These are phyloP conservation scores for Rhorus exstirpatorius DNA, from an alignment of 2,888 invertebrate genomes.

Conservation along the genomic window DNA sequence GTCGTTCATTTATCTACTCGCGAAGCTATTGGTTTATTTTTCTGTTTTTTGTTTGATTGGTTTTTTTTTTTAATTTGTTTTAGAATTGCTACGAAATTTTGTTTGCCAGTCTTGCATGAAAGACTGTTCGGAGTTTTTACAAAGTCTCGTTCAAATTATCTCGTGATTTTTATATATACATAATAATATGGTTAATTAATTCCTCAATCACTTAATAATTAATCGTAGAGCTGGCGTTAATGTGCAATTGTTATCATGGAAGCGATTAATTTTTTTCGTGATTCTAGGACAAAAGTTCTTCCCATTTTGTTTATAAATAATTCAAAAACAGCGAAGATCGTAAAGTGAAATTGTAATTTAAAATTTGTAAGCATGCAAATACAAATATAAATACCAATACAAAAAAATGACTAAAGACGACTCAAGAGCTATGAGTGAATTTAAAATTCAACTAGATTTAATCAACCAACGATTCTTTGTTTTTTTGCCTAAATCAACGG, in stretches of 20 bases:
- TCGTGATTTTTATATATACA: conserved; percentile 1
- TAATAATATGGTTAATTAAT: conserved; percentile 10
- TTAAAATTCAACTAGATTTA: conserved; percentile 47
- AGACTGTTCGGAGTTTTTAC: conserved; percentile 32
- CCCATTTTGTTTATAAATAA: conserved; percentile 9
- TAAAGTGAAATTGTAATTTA: background rate
- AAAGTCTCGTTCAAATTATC: conserved; percentile 23
- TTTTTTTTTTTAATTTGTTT: conserved; percentile 20
- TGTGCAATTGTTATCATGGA: conserved; percentile 42
- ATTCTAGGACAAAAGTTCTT: conserved; percentile 13
- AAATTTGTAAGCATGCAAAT: background rate
- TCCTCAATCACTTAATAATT: background rate
- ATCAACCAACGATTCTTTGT: conserved; percentile 8
- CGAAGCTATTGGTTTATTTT: conserved; percentile 36
- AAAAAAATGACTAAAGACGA: background rate
- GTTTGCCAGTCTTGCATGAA: conserved; percentile 12
- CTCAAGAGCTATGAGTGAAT: conserved; percentile 27
- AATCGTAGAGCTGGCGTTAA: conserved; percentile 7
- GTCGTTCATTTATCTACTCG: conserved; percentile 22
- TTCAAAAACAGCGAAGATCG: conserved; percentile 4
- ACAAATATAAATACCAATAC: conserved; percentile 31
- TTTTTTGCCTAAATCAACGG: background rate
- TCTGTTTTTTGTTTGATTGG: background rate
- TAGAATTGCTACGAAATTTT: conserved; percentile 29
- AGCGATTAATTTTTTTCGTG: conserved; percentile 39